Evolutionary conservation across 2,888 invertebrate species (phyloP), one percentile per base, ranked within the genome.

Genomic region (Muschampia plurimacula): DNA sequence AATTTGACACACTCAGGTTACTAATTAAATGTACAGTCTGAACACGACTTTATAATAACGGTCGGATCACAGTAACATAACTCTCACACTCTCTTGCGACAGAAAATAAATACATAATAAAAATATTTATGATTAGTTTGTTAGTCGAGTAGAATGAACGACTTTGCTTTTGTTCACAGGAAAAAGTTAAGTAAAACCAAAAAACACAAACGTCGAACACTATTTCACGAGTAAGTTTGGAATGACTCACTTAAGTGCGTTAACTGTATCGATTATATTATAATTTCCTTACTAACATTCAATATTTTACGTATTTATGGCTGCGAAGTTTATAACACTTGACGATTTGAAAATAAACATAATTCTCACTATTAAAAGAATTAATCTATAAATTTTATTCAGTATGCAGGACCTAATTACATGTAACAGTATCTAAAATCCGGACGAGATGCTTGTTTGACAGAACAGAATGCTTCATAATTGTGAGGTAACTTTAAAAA

Each of bases 321-420:
- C 57, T 69, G 62, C 62, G 55, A 57, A 74, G 69, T 70, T 67
- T 74, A 72, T 65, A 67, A 71, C 70, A 66, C 65, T 63, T 71
- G 67, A 67, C 28, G 57, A 64, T 67, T 15, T 36, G 8, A 66
- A 65, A 69, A 80, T 62, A 73, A 67, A 69, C 69, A 62, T 78
- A 81, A 77, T 81, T 80, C 74, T 81, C 77, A 81, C 82, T 83
- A 81, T 83, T 71, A 75, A 82, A 73, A 69, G 76, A 73, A 66
- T 64, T 74, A 74, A n/a, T 15, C 62, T 41, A 60, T 63, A 39
- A 15, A 32, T 36, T 59, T 32, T 59, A 60, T 60, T 60, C 36
- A 9, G 55, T 63, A 64, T 36, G 52, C 69, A 60, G 59, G 69
- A 64, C 55, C 69, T 69, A 69, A 63, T 66, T 69, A 64, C 63